Evolutionary conservation across 2,888 invertebrate genomes (phyloP), one percentile per base, ranked within the genome.

Genomic region (Itoplectis maculator): DNA sequence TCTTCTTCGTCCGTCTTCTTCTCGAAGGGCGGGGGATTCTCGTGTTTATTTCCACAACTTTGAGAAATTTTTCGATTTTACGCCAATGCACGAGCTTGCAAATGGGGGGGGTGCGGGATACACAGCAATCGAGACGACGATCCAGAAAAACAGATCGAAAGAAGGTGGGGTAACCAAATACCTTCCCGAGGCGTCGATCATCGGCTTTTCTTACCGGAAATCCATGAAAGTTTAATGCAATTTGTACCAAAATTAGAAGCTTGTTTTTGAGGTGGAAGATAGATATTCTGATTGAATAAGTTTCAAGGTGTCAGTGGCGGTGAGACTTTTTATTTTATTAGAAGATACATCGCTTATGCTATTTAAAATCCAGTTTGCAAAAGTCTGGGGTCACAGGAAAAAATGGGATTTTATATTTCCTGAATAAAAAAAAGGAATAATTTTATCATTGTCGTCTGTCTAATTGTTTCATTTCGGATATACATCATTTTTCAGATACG

Each of bases 41-140:
- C 82, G 61, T 72, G 37, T 79, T 82, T 79, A 61, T 76, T 65
- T 65, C 49, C 51, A 54, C 23, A 59, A 29, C 47, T 40, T 69
- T 8, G 23, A 68, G 63, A 78, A 63, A 59, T 51, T 78, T 79
- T 68, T 15, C n/a, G 13, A 3, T 45, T 75, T 72, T 79, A 82
- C 82, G 79, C 82, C 82, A 79, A 76, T 82, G 82, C 70, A 59
- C 18, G 59, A 70, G 74, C 79, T 66, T 75, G 69, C 82, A 56
- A 45, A 13, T 37, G 37, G 37, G 35, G 68, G 42, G 68, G 61
- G 65, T 13, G n/a, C n/a, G 61, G 23, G 23, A 54, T 13, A 47
- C 8, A 40, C 40, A 2, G 9, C 40, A 63, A 18, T 20, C n/a
- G 6, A 35, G 18, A 20, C 29, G 15, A 69, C 65, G 66, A 72